phyloP scores from a whole-genome alignment of 2,888 invertebrate species.

The Tipula helvola region DNA sequence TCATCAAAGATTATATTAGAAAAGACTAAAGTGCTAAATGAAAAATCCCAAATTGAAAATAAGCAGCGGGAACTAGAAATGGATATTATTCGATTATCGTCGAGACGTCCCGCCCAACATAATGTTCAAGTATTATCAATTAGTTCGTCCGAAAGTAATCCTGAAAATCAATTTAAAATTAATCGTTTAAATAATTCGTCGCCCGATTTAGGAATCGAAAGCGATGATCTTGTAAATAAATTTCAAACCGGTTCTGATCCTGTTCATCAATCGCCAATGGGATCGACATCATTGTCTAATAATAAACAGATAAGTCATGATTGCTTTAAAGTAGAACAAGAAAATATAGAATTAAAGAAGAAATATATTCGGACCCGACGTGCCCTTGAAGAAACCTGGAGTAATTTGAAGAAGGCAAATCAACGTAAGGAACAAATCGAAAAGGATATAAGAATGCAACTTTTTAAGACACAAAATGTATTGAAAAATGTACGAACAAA shows the following conservation, averaged over 20 bases:
- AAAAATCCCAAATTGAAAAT: conserved; percentile 33
- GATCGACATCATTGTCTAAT: conserved; percentile 36
- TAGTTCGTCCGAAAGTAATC: neutral
- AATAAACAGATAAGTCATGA: conserved; percentile 22
- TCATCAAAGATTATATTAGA: conserved; percentile 63
- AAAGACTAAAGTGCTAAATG: conserved; percentile 58
- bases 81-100: conserved; percentile 21
- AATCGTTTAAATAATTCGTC: conserved; percentile 41
- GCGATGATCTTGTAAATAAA: conserved; percentile 41
- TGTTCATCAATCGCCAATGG: conserved; percentile 36
- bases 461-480: conserved; percentile 66
- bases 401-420: conserved; percentile 62
- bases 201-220: conserved; percentile 83
- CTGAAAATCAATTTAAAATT: neutral
- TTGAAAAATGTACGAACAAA: conserved; percentile 62
- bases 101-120: neutral
- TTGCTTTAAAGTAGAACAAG: conserved; percentile 42
- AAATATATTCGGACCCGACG: conserved; percentile 57
- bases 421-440: conserved; percentile 71
- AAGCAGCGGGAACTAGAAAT: conserved; percentile 20
- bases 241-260: conserved; percentile 32
- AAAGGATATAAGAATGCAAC: conserved; percentile 68
- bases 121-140: neutral
- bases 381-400: conserved; percentile 63
- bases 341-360: conserved; percentile 57